Base-by-base conservation (phyloP, 2,888 invertebrate species). In the Hirtodrosophila histrioides region DNA sequence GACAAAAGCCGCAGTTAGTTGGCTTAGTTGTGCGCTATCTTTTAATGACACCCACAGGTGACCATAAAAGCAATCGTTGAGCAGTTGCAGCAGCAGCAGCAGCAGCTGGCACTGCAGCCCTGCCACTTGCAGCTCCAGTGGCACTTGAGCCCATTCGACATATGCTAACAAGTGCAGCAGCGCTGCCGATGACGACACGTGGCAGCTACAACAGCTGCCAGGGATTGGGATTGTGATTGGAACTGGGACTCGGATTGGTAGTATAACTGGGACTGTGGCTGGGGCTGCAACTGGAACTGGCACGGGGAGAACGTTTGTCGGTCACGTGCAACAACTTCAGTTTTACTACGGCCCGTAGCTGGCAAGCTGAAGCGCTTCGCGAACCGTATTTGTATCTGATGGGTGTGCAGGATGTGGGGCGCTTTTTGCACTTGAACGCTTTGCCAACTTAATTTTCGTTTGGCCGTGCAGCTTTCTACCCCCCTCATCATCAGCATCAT, bases 321-420 rank as follows among this genome's bases (percentile, higher is more conserved):
- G 87, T 78, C 87, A 82, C 82, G 82, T 82, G 82, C 82, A 58
- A 46, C 70, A 70, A 85, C 87, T 83, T 87, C 79, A 85, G 67
- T 69, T 84, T 31, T 62, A 80, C 68, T 61, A 45, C 51, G 60
- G 60, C 46, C 36, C n/a, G 31, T 33, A 44, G 48, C 31, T 31
- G 51, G 2, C 27, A 27, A 27, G 27, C 27, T 27, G 5, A 27
- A 27, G 27, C 27, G 27, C 0, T 27, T 27, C 6, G 41, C 10
- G 11, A 31, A 41, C 36, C 31, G n/a, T 27, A 29, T 39, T 4
- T 12, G 35, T n/a, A 8, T 11, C 12, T n/a, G 48, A 10, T 17
- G 4, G 39, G 12, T 48, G 33, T n/a, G 29, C 9, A 9, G 31
- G 17, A 12, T 40, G 39, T 39, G 49, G 37, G 39, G 65, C 62